Evolutionary conservation across 2,888 invertebrate species (phyloP).

Genomic region (Trissonchulus latispiculum): DNA sequence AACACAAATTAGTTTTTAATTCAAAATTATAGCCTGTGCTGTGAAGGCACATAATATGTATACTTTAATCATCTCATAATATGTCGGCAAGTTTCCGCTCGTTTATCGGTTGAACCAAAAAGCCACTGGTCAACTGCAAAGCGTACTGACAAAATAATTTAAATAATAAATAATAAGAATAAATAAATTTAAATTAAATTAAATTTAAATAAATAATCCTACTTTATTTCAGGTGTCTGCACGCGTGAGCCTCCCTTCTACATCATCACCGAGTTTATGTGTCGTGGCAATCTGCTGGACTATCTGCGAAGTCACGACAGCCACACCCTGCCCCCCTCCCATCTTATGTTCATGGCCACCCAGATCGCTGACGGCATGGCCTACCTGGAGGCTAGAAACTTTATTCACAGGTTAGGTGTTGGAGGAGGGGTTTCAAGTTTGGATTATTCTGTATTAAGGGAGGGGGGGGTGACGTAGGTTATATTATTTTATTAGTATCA

Average conservation of each 20-base stretch:
- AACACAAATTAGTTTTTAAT: too few relatives aligned
- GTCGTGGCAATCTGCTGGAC: conserved; percentile 90
- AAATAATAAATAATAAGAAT: too few relatives aligned
- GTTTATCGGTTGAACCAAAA: too few relatives aligned
- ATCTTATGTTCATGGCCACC: conserved; percentile 97
- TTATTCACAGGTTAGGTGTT: conserved; percentile 66
- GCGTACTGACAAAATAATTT: too few relatives aligned
- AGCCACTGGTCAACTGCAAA: too few relatives aligned
- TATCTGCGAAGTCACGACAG: conserved; percentile 72
- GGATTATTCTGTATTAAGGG: not conserved
- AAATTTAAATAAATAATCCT: conserved; percentile 13
- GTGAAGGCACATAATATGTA: too few relatives aligned
- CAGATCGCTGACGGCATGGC: conserved; percentile 99
- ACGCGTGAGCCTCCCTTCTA: conserved; percentile 98
- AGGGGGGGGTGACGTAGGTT: not conserved
- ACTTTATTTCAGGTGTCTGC: conserved; percentile 61
- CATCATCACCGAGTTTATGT: conserved; percentile 99
- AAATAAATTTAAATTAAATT: too few relatives aligned
- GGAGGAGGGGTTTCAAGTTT: not conserved
- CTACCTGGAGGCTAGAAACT: conserved; percentile 85
- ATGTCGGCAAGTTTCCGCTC: too few relatives aligned
- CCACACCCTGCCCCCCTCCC: conserved; percentile 74
- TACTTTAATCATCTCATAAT: too few relatives aligned
- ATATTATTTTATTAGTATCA: not conserved
- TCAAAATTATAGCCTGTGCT: too few relatives aligned